A percentile compares a stretch with the other conserved stretches of the same genome.
Conservation (phyloP, 2,113 vertebrate species). For the Theristicus caerulescens region DNA sequence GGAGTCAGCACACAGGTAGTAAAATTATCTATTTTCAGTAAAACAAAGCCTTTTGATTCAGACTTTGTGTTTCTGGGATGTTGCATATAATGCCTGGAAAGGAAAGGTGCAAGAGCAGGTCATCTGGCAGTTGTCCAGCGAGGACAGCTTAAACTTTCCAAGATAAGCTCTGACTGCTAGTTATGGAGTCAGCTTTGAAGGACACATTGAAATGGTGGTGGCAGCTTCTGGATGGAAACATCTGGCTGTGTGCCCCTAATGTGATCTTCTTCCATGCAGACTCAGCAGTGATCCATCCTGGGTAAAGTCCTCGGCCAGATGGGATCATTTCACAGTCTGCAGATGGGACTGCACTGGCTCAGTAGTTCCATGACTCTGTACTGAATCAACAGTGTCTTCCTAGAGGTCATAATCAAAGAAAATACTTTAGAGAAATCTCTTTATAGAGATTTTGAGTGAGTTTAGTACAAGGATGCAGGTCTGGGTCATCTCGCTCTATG, state of each 20-base stretch:
- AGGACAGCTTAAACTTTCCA: not conserved
- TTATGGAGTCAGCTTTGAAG: not conserved
- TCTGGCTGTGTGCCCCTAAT: not conserved
- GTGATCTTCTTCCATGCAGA: not conserved
- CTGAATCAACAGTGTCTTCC: not conserved
- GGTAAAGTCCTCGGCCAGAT: fast-evolving
- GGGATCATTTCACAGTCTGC: not conserved
- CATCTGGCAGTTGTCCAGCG: not conserved
- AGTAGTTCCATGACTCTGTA: not conserved
- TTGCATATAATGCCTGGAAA: not conserved
- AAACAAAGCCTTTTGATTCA: not conserved
- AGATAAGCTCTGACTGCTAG: not conserved
- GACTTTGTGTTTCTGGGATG: not conserved
- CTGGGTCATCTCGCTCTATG: not conserved
- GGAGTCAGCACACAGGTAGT: not conserved
- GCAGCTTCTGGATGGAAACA: not conserved
- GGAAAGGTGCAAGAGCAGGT: not conserved
- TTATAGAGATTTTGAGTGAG: not conserved
- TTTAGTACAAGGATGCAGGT: not conserved
- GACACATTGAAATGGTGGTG: not conserved
- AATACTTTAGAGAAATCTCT: not conserved
- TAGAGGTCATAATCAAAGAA: not conserved
- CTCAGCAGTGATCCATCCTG: not conserved
- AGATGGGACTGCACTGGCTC: not conserved
- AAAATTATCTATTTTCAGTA: not conserved